Evolutionary conservation across 2,888 invertebrate species (phyloP).

Genomic region (Lasioglossum oenotherae): DNA sequence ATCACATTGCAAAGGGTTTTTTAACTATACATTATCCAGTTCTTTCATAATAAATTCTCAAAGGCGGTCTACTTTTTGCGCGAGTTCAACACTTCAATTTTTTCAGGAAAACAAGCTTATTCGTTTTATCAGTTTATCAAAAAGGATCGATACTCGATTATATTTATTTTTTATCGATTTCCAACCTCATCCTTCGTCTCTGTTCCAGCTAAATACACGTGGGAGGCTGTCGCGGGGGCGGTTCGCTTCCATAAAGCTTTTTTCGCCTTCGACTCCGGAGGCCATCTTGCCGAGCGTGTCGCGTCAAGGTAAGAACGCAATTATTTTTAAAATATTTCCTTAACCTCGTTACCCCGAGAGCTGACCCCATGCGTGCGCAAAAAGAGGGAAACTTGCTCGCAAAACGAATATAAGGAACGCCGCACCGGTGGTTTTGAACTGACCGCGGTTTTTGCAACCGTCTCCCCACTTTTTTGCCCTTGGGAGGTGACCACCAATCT

Average conservation of each 20-base stretch:
- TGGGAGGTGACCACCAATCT: slow-evolving; percentile 59
- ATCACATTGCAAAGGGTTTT: background rate
- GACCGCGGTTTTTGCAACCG: slow-evolving; percentile 68
- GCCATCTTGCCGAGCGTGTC: slow-evolving; percentile 51
- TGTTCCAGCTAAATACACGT: slow-evolving; percentile 39
- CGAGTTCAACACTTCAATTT: background rate
- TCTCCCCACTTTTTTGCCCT: slow-evolving; percentile 23
- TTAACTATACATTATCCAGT: background rate
- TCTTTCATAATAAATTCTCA: background rate
- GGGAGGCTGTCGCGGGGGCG: slow-evolving; percentile 50
- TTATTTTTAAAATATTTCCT: slow-evolving; percentile 83
- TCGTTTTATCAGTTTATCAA: background rate
- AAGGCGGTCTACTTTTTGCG: background rate
- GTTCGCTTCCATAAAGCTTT: slow-evolving; percentile 45
- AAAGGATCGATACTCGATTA: background rate
- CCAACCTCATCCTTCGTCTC: background rate
- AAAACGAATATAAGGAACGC: slow-evolving; percentile 77
- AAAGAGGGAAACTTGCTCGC: slow-evolving; percentile 48
- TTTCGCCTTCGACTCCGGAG: slow-evolving; percentile 41
- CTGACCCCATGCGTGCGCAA: slow-evolving; percentile 72
- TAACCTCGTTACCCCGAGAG: slow-evolving; percentile 82
- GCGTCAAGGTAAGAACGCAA: slow-evolving; percentile 80
- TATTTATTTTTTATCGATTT: background rate
- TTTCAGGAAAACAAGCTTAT: background rate
- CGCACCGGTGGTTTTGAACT: slow-evolving; percentile 77